Percentiles rank a stretch among this genome's conserved stretches.
phyloP scores from a whole-genome alignment of 2,113 vertebrate species.

The Synodontis membranacea region DNA sequence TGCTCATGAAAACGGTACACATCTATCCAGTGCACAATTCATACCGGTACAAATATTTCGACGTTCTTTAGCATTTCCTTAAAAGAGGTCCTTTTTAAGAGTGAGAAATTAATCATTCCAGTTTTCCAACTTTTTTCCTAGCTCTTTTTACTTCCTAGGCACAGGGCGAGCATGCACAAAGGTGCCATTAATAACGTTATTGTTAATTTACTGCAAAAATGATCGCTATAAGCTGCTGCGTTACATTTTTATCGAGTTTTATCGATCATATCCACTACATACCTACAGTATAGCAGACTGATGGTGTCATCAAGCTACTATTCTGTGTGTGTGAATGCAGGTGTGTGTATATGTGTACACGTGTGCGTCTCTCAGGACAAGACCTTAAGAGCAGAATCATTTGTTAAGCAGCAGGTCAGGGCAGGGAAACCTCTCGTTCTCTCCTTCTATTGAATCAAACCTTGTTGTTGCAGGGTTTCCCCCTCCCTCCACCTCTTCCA shows the following conservation, averaged over 20 bases:
- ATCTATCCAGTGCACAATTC: too few relatives aligned
- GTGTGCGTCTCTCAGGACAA: not conserved
- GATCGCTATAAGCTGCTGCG: not conserved
- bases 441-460: constrained; percentile 71
- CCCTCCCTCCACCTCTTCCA: constrained; percentile 67
- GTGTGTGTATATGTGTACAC: not conserved
- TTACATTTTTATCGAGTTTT: not conserved
- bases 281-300: not conserved
- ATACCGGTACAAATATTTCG: not conserved
- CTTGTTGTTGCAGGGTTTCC: constrained; percentile 71
- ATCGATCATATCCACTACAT: not conserved
- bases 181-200: not conserved
- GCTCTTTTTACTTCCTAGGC: not conserved
- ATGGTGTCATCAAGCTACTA: not conserved
- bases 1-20: too few relatives aligned
- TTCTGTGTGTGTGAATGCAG: not conserved
- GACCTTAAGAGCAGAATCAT: constrained; percentile 25
- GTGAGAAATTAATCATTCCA: not conserved
- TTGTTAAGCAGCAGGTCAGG: constrained; percentile 31
- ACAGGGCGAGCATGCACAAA: not conserved
- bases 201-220: not conserved
- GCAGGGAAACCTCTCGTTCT: not conserved
- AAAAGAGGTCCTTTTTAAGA: not conserved
- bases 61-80: not conserved
- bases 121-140: not conserved